These are phyloP conservation scores for Cetoscarus ocellatus DNA, from an alignment of 2,797 vertebrate species.

Conservation along the genomic window DNA sequence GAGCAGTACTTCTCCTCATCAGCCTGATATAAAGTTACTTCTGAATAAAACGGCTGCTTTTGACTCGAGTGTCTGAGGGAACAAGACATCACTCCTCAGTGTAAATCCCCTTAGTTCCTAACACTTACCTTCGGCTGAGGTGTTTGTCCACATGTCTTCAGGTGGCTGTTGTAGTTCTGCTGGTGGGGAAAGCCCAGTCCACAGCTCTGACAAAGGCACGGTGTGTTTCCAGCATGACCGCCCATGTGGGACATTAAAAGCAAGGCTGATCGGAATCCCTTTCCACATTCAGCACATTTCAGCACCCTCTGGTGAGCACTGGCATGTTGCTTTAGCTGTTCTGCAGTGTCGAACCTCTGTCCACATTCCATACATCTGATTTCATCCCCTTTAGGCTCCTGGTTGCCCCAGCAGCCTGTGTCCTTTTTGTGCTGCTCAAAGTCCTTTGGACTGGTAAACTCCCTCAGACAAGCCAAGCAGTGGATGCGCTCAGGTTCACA, in stretches of 20 bases:
- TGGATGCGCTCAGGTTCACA: slow-evolving; percentile 82
- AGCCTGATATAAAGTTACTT: neutral
- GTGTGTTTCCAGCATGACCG: slow-evolving; percentile 80
- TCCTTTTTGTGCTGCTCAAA: slow-evolving; percentile 86
- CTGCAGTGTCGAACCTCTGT: slow-evolving; percentile 71
- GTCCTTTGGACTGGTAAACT: slow-evolving; percentile 79
- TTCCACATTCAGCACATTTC: slow-evolving; percentile 85
- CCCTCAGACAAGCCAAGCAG: slow-evolving; percentile 84
- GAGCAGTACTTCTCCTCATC: neutral
- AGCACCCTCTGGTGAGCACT: slow-evolving; percentile 85
- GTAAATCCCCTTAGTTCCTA: neutral
- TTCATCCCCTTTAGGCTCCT: slow-evolving; percentile 71
- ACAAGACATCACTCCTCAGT: neutral
- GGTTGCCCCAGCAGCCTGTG: slow-evolving; percentile 87
- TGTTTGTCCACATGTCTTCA: slow-evolving; percentile 80
- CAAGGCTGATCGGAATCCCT: slow-evolving; percentile 84
- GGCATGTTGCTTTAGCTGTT: slow-evolving; percentile 84
- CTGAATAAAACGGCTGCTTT: neutral
- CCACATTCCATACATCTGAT: slow-evolving; percentile 87
- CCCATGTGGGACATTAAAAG: slow-evolving; percentile 89
- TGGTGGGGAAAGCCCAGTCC: slow-evolving; percentile 87
- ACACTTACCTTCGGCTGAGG: slow-evolving; percentile 66
- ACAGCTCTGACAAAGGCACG: slow-evolving; percentile 85
- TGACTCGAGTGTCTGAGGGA: too few species aligned
- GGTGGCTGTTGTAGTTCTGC: slow-evolving; percentile 84